These are phyloP conservation scores for Pseudomyrmex sp. DNA, from an alignment of 1,140 invertebrate species.

Conservation along the genomic window DNA sequence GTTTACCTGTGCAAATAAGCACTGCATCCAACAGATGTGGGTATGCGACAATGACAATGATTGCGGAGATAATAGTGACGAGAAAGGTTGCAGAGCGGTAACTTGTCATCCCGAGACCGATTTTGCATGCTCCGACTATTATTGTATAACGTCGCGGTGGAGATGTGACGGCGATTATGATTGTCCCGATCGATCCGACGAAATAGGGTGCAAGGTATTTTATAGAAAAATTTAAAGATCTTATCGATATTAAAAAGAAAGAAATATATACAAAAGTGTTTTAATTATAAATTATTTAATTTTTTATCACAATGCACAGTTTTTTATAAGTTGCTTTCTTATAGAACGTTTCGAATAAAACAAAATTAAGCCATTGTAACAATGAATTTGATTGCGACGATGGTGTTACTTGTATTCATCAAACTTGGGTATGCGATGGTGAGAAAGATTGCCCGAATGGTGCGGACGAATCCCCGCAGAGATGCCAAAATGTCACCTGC, in stretches of 20 bases:
- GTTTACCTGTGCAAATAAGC: constrained; percentile 95
- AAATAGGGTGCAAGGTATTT: constrained; percentile 86
- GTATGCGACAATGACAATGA: constrained; percentile 95
- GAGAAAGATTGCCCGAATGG: constrained; percentile 94
- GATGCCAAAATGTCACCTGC: constrained; percentile 92
- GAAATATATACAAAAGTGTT: neutral
- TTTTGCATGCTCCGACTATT: constrained; percentile 88
- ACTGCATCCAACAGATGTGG: constrained; percentile 95
- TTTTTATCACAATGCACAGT: neutral
- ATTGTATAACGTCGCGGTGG: constrained; percentile 91
- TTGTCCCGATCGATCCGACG: constrained; percentile 93
- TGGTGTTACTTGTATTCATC: constrained; percentile 93
- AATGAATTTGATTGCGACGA: constrained; percentile 95
- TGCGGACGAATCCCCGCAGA: constrained; percentile 89
- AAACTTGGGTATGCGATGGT: constrained; percentile 94
- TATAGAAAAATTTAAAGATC: neutral
- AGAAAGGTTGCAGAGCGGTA: constrained; percentile 89
- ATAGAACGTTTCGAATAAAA: constrained; percentile 20
- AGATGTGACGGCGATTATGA: constrained; percentile 95
- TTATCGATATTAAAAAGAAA: constrained; percentile 12
- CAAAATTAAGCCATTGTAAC: constrained; percentile 86
- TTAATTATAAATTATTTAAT: no score
- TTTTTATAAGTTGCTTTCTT: neutral
- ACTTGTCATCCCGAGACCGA: constrained; percentile 89
- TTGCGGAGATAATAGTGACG: constrained; percentile 93